phyloP scores from a whole-genome alignment of 2,113 vertebrate species.

The Rhabdomys dilectus region DNA sequence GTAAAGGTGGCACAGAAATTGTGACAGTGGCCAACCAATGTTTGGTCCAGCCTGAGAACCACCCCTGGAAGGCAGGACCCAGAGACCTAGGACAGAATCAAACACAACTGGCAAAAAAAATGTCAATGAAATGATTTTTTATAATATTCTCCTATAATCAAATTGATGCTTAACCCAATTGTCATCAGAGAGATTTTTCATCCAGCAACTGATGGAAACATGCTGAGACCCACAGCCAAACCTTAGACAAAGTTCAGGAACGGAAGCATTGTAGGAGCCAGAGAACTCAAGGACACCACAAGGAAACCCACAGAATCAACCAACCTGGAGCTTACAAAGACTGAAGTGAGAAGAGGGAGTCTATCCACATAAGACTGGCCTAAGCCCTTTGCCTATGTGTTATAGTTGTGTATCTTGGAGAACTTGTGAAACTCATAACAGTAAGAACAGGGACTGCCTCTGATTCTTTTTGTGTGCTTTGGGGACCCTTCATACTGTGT shows the following conservation, averaged over 20 bases:
- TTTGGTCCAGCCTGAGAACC: neutral
- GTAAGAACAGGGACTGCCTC: neutral
- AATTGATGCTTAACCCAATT: neutral
- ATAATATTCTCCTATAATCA: neutral
- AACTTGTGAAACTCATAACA: neutral
- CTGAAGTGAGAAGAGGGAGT: neutral
- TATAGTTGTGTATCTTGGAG: neutral
- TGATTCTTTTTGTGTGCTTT: neutral
- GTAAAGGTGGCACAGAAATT: neutral
- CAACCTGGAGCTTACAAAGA: neutral
- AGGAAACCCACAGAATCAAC: neutral
- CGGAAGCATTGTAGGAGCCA: neutral
- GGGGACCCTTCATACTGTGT: neutral
- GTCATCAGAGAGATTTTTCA: neutral
- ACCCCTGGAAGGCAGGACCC: neutral
- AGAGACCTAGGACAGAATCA: neutral
- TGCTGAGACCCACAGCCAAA: neutral
- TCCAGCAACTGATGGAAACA: neutral
- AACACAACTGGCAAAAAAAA: neutral
- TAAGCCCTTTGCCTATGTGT: neutral
- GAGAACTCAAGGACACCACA: neutral
- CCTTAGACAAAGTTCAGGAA: neutral
- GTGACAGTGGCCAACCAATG: neutral
- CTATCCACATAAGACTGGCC: neutral
- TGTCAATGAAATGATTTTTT: neutral